Conservation (phyloP, 2,113 vertebrate species). For the Silurus asotus region DNA sequence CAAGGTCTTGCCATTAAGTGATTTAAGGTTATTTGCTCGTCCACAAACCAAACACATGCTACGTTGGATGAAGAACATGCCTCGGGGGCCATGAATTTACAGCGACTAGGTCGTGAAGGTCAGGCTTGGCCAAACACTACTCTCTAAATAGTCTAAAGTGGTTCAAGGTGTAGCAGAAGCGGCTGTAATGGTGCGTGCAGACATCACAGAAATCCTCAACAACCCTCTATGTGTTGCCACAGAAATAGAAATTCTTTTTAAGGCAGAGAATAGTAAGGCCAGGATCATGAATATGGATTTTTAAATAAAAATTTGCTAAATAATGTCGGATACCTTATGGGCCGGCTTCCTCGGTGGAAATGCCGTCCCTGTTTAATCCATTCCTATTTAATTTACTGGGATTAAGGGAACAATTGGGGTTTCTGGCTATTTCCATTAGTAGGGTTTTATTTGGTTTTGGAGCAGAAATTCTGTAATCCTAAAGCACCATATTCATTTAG, state of each 20-base stretch:
- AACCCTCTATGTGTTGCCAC: not conserved
- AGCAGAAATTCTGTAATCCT: not conserved
- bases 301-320: not conserved
- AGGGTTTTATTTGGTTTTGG: slow-evolving; percentile 9
- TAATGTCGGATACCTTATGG: not conserved
- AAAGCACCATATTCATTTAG: not conserved
- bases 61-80: not conserved
- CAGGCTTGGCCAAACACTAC: slow-evolving; percentile 59
- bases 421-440: not conserved
- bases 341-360: not conserved
- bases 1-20: slow-evolving; percentile 9
- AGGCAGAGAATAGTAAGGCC: not conserved
- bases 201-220: slow-evolving; percentile 17
- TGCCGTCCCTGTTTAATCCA: not conserved
- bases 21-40: slow-evolving; percentile 14
- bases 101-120: slow-evolving; percentile 66
- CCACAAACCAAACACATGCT: not conserved
- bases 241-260: not conserved
- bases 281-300: not conserved
- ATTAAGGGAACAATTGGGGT: not conserved
- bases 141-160: slow-evolving; percentile 38
- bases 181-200: not conserved
- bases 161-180: slow-evolving; percentile 16
- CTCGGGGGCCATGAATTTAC: slow-evolving; percentile 39
- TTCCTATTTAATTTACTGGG: slow-evolving; percentile 11